Evolutionary conservation across 2,888 invertebrate genomes (phyloP).

Genomic region (Heterodera filipjevi): DNA sequence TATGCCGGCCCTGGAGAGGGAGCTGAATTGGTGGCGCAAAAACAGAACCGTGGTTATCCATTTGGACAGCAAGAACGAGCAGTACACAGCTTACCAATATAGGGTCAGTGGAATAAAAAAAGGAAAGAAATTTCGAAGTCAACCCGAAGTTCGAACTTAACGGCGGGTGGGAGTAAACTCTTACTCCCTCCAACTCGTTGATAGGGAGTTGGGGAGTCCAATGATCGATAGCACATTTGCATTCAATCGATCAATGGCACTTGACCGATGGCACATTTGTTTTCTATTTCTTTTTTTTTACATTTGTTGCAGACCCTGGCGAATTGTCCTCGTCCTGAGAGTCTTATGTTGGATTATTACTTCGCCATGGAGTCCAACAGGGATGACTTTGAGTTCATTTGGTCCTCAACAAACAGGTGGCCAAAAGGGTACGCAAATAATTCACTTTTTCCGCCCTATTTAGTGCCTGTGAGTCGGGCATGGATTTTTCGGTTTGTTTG

Average conservation of each 20-base stretch:
- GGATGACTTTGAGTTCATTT: slow-evolving; percentile 36
- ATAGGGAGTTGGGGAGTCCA: too few relatives aligned
- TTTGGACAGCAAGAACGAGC: neutral
- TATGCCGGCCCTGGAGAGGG: slow-evolving; percentile 66
- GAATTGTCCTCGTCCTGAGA: slow-evolving; percentile 58
- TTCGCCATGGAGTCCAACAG: slow-evolving; percentile 41
- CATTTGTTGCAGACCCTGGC: slow-evolving; percentile 41
- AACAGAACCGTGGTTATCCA: slow-evolving; percentile 67
- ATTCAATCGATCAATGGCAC: too few relatives aligned
- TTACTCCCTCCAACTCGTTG: too few relatives aligned
- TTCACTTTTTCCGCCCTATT: slow-evolving; percentile 35
- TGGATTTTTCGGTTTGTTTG: slow-evolving; percentile 85
- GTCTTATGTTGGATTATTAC: slow-evolving; percentile 48
- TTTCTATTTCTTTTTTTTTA: slow-evolving; percentile 31
- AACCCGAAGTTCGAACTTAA: too few relatives aligned
- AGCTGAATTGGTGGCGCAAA: slow-evolving; percentile 79
- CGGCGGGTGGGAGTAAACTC: too few relatives aligned
- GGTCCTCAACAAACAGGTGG: slow-evolving; percentile 47
- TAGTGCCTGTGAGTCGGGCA: slow-evolving; percentile 78
- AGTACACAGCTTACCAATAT: slow-evolving; percentile 39
- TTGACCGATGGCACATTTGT: neutral
- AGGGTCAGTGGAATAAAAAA: slow-evolving; percentile 15
- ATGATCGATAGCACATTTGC: neutral
- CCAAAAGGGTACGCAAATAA: neutral
- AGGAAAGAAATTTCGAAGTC: neutral